These are phyloP conservation scores for Gnathonemus echidnorhynchus DNA, from an alignment of 2,113 vertebrate genomes.

Conservation along the genomic window DNA sequence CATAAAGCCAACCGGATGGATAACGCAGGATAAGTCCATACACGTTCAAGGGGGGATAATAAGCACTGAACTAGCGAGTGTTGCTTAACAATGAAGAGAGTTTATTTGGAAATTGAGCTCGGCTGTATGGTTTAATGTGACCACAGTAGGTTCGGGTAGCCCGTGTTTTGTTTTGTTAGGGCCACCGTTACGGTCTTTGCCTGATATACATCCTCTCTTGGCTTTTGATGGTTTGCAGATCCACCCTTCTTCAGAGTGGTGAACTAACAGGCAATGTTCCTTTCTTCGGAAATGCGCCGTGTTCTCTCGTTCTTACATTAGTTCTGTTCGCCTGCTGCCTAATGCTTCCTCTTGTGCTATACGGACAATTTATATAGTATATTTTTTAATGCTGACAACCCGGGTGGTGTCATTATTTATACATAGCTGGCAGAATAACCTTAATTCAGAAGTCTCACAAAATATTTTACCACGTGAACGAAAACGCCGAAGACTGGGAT, in stretches of 20 bases:
- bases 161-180: conserved; percentile 36
- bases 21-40: not conserved
- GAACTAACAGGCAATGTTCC: conserved; percentile 87
- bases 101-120: conserved; percentile 45
- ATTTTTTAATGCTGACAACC: conserved; percentile 54
- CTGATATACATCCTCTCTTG: conserved; percentile 76
- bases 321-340: conserved; percentile 61
- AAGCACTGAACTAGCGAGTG: conserved; percentile 40
- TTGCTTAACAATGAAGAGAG: conserved; percentile 47
- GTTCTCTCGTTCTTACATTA: conserved; percentile 72
- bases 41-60: not conserved
- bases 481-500: conserved; percentile 77
- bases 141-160: conserved; percentile 51
- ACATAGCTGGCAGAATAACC: conserved; percentile 65
- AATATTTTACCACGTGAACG: conserved; percentile 67
- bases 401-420: conserved; percentile 69
- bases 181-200: conserved; percentile 71
- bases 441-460: conserved; percentile 76
- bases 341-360: conserved; percentile 54
- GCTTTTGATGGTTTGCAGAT: conserved; percentile 74
- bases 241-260: conserved; percentile 70
- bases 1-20: not conserved
- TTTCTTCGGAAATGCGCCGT: conserved; percentile 78
- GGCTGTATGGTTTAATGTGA: conserved; percentile 50
- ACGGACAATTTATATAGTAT: conserved; percentile 62